phyloP scores from a whole-genome alignment of 2,888 invertebrate species.

The Dynastes hyllus region DNA sequence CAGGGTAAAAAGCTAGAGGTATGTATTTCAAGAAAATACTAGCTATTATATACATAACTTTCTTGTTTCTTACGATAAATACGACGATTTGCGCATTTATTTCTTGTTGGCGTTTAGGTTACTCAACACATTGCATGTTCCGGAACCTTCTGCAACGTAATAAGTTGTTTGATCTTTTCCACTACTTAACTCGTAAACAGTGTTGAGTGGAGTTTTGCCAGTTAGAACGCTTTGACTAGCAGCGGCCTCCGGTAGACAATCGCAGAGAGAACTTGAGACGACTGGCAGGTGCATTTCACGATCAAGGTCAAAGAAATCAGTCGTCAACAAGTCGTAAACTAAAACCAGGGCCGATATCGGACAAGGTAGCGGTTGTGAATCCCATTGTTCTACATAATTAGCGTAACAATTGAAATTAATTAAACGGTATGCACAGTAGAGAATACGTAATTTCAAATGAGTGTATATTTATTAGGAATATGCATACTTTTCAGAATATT shows the following conservation, averaged over 20 bases:
- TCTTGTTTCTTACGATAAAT: too few species aligned
- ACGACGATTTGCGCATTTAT: too few species aligned
- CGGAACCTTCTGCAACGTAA: too few species aligned
- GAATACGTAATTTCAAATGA: not conserved
- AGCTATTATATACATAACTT: too few species aligned
- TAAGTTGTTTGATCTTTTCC: too few species aligned
- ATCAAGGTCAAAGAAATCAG: constrained; percentile 42
- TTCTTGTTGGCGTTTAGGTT: too few species aligned
- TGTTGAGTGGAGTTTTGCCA: constrained; percentile 1
- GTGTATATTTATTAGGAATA: too few species aligned
- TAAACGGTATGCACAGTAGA: not conserved
- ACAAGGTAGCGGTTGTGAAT: constrained; percentile 13
- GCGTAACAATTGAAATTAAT: constrained; percentile 21
- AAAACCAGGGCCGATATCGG: constrained; percentile 25
- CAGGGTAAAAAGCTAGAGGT: too few species aligned
- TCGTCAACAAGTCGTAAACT: constrained; percentile 10
- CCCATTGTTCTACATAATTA: constrained; percentile 22
- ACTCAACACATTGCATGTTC: too few species aligned
- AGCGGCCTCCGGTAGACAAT: constrained; percentile 7
- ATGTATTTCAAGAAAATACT: too few species aligned
- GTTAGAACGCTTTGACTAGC: not conserved
- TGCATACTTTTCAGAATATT: too few species aligned
- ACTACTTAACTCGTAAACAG: too few species aligned
- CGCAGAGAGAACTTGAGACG: not conserved
- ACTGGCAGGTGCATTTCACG: constrained; percentile 29